Evolutionary conservation across 2,797 vertebrate genomes (phyloP).

Genomic region (Chelon auratus): DNA sequence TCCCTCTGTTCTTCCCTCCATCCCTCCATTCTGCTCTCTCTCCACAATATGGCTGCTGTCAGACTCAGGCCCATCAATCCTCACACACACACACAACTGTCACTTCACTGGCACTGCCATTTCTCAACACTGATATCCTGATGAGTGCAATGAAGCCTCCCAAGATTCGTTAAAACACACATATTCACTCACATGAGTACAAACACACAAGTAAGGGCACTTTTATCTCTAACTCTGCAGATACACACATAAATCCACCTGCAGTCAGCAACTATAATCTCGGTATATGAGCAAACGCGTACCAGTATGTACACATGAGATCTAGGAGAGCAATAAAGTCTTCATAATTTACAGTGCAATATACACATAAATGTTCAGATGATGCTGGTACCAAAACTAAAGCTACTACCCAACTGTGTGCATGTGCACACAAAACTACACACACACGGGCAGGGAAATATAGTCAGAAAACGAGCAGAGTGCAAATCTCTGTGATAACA

Average conservation of each 20-base stretch:
- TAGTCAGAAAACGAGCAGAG: slow-evolving; percentile 87
- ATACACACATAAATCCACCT: slow-evolving; percentile 40
- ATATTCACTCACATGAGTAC: slow-evolving; percentile 77
- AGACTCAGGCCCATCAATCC: slow-evolving; percentile 90
- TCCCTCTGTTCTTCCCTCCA: slow-evolving; percentile 54
- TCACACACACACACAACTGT: slow-evolving; percentile 81
- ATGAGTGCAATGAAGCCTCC: slow-evolving; percentile 96
- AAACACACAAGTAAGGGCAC: slow-evolving; percentile 51
- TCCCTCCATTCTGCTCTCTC: slow-evolving; percentile 85
- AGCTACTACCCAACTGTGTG: slow-evolving; percentile 57
- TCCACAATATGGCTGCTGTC: slow-evolving; percentile 95
- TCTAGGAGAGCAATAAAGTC: slow-evolving; percentile 54
- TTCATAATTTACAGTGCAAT: slow-evolving; percentile 56
- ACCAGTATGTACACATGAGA: slow-evolving; percentile 50
- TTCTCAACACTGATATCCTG: slow-evolving; percentile 95
- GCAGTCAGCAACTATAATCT: slow-evolving; percentile 40
- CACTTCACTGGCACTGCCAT: slow-evolving; percentile 92
- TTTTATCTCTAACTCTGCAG: slow-evolving; percentile 31
- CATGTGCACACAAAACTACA: slow-evolving; percentile 48
- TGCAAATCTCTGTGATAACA: slow-evolving; percentile 92
- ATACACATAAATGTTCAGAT: slow-evolving; percentile 58
- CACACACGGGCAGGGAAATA: slow-evolving; percentile 58
- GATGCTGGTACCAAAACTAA: slow-evolving; percentile 35
- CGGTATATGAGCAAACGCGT: slow-evolving; percentile 52
- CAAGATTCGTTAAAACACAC: slow-evolving; percentile 88